phyloP scores from a whole-genome alignment of 1,140 invertebrate species.

The Colletes gigas region DNA sequence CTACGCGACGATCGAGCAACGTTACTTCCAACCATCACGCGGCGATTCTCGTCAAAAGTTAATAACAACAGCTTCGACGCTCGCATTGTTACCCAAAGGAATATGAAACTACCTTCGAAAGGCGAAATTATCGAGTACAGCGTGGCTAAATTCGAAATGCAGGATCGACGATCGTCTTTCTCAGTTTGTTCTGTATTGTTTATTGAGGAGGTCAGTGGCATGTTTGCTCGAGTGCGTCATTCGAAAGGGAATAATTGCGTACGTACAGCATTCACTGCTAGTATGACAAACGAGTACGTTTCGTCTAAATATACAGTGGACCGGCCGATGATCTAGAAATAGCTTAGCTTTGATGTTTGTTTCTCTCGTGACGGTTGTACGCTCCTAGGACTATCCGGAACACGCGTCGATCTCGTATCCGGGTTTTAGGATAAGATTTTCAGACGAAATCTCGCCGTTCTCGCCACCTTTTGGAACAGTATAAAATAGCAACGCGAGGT shows the following conservation, averaged over 20 bases:
- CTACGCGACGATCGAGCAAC: not conserved
- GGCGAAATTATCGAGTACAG: too few relatives aligned
- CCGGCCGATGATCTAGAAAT: constrained; percentile 52
- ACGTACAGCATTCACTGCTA: constrained; percentile 26
- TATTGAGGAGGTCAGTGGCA: constrained; percentile 40
- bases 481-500: too few relatives aligned
- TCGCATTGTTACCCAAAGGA: too few relatives aligned
- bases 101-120: not conserved
- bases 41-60: constrained; percentile 1
- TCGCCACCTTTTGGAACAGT: too few relatives aligned
- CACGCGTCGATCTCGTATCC: constrained; percentile 23
- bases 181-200: constrained; percentile 11
- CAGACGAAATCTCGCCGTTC: too few relatives aligned
- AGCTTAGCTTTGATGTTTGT: constrained; percentile 50
- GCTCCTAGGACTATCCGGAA: constrained; percentile 37
- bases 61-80: not conserved
- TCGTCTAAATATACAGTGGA: constrained; percentile 64
- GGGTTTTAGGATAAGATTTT: not conserved
- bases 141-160: too few relatives aligned
- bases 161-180: too few relatives aligned
- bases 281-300: constrained; percentile 50
- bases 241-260: constrained; percentile 39
- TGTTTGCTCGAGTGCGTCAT: constrained; percentile 35
- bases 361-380: constrained; percentile 37
- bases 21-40: not conserved